Conservation (phyloP, 2,113 vertebrate species). For the Trochalopteron elliotii region DNA sequence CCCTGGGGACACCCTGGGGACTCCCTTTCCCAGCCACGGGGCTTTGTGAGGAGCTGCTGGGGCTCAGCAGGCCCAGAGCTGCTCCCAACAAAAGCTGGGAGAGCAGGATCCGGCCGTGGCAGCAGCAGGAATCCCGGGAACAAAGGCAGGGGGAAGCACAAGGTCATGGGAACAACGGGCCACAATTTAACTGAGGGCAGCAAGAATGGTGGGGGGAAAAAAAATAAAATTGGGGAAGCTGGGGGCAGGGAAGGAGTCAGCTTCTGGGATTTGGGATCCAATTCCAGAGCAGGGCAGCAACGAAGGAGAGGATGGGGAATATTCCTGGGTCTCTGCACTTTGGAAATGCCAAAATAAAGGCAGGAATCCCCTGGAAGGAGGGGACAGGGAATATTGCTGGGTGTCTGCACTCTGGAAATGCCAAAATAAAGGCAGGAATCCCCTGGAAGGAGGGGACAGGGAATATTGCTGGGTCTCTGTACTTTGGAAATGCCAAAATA, state of each 20-base stretch:
- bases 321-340: neutral
- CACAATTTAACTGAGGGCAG: constrained; percentile 18
- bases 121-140: constrained; percentile 25
- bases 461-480: too few relatives aligned
- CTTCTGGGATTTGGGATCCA: neutral
- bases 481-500: too few relatives aligned
- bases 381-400: too few relatives aligned
- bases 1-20: neutral
- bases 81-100: constrained; percentile 12
- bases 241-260: constrained; percentile 12
- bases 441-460: too few relatives aligned
- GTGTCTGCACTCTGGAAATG: too few relatives aligned
- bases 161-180: constrained; percentile 62
- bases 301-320: neutral
- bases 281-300: neutral
- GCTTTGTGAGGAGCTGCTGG: neutral
- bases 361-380: neutral
- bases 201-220: neutral
- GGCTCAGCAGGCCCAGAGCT: neutral
- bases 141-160: constrained; percentile 46
- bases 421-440: too few relatives aligned
- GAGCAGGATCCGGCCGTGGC: neutral
- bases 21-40: neutral
- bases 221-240: neutral
- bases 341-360: neutral